These are phyloP conservation scores for Bufotes viridis DNA, from an alignment of 2,797 vertebrate genomes.

Conservation along the genomic window DNA sequence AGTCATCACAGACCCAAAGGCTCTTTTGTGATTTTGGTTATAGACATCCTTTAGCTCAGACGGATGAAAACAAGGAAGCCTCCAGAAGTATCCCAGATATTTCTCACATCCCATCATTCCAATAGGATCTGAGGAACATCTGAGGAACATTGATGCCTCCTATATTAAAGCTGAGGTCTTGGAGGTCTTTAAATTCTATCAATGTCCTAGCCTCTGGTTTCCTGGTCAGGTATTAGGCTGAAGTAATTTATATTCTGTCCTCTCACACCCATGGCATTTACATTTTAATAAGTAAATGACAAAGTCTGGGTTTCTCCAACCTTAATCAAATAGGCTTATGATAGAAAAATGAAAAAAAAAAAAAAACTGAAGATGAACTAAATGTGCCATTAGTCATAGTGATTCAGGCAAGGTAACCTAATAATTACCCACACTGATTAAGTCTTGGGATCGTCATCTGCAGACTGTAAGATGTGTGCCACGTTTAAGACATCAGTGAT, in stretches of 20 bases:
- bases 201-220: conserved; percentile 14
- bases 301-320: conserved; percentile 32
- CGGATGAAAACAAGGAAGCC: neutral
- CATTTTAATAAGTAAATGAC: conserved; percentile 55
- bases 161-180: neutral
- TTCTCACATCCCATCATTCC: neutral
- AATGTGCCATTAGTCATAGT: conserved; percentile 68
- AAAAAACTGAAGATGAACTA: conserved; percentile 66
- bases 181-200: conserved; percentile 15
- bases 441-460: conserved; percentile 7
- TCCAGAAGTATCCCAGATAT: neutral
- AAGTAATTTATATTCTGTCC: conserved; percentile 24
- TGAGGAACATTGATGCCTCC: neutral
- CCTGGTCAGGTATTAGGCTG: conserved; percentile 1
- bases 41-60: neutral
- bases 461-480: neutral
- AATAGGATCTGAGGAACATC: neutral
- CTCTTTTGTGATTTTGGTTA: neutral
- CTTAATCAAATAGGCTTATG: conserved; percentile 63
- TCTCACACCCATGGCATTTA: conserved; percentile 33
- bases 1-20: conserved; percentile 29
- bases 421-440: conserved; percentile 66
- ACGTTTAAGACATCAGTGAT: neutral
- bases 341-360: conserved; percentile 66
- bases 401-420: conserved; percentile 71